Percentiles rank a stretch among this genome's conserved stretches.
Conservation (phyloP, 2,888 invertebrate species). For the Muschampia plurimacula region DNA sequence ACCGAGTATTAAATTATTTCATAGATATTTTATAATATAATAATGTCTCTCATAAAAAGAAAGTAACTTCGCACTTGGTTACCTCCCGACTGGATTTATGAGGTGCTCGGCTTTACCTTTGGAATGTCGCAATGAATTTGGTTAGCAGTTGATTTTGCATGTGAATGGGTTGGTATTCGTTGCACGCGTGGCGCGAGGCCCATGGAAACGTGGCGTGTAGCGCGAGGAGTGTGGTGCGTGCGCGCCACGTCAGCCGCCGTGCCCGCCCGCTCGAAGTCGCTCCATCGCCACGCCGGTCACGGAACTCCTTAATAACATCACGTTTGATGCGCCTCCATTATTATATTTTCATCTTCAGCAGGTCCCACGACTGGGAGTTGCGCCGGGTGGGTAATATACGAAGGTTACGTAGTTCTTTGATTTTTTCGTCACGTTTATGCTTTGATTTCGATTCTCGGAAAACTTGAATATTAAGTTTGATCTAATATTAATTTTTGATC, state of each 20-base stretch:
- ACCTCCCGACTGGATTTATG: constrained; percentile 56
- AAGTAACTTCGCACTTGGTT: not conserved
- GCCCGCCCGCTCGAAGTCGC: not conserved
- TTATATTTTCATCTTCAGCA: constrained; percentile 83
- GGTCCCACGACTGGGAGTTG: constrained; percentile 77
- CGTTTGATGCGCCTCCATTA: constrained; percentile 86
- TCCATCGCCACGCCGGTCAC: constrained; percentile 74
- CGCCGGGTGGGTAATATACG: constrained; percentile 60
- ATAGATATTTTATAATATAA: no score
- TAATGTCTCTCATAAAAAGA: no score
- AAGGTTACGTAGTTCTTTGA: constrained; percentile 56
- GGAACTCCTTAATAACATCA: constrained; percentile 84
- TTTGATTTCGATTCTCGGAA: constrained; percentile 45
- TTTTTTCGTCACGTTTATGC: constrained; percentile 64
- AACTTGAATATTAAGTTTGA: constrained; percentile 37
- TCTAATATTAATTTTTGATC: constrained; percentile 29
- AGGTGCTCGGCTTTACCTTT: constrained; percentile 52
- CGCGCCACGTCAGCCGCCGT: constrained; percentile 54
- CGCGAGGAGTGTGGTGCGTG: constrained; percentile 57
- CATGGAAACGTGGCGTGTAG: constrained; percentile 51
- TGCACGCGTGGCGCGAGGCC: constrained; percentile 68
- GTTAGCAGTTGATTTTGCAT: constrained; percentile 75
- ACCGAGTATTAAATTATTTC: no score
- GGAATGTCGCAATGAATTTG: constrained; percentile 61
- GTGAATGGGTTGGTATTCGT: constrained; percentile 73